Conservation (phyloP, 2,113 vertebrate species). For the Neogobius melanostomus region DNA sequence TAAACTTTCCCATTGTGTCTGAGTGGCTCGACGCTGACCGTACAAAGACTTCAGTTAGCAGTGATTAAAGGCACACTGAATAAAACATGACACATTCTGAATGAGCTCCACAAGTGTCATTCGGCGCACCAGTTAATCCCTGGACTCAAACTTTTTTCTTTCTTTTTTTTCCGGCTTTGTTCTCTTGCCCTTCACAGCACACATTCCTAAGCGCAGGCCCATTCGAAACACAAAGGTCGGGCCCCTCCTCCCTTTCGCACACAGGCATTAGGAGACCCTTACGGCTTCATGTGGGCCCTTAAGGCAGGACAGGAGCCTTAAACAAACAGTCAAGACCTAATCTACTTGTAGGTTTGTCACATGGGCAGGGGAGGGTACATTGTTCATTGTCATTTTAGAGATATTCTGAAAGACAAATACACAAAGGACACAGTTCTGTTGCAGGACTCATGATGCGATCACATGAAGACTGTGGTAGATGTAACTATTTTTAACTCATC, state of each 20-base stretch:
- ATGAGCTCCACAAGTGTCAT: constrained; percentile 27
- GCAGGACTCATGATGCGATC: too few species aligned
- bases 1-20: constrained; percentile 18
- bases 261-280: background rate
- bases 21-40: constrained; percentile 9
- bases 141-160: constrained; percentile 34
- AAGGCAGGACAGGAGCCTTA: background rate
- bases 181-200: constrained; percentile 41
- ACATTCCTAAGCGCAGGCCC: constrained; percentile 53
- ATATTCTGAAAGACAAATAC: too few species aligned
- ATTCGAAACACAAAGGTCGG: constrained; percentile 60
- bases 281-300: background rate
- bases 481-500: too few species aligned
- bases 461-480: too few species aligned
- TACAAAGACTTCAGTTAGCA: constrained; percentile 41
- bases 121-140: constrained; percentile 44
- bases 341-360: constrained; percentile 1
- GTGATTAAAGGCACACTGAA: constrained; percentile 46
- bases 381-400: too few species aligned
- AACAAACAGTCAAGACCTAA: background rate
- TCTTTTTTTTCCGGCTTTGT: constrained; percentile 44
- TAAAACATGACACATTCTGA: constrained; percentile 37
- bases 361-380: background rate
- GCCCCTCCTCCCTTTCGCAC: constrained; percentile 44
- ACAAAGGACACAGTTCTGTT: too few species aligned